Evolutionary conservation across 2,888 invertebrate genomes (phyloP).

Genomic region (Aradus depressus): DNA sequence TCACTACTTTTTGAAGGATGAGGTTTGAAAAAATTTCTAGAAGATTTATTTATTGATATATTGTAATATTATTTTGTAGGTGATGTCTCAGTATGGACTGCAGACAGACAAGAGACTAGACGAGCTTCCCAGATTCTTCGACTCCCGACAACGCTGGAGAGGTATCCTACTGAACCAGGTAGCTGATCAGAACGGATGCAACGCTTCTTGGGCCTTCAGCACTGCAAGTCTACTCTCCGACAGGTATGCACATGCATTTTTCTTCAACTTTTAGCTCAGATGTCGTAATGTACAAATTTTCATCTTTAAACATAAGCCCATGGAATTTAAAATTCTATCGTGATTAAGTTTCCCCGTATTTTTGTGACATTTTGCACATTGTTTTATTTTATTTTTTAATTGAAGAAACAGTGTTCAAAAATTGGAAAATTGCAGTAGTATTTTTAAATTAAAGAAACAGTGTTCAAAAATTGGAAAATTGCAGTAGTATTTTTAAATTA

Average conservation of each 20-base stretch:
- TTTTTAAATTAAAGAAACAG: no score
- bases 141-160: slow-evolving; percentile 65
- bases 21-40: slow-evolving; percentile 2
- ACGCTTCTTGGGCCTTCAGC: slow-evolving; percentile 87
- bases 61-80: slow-evolving; percentile 30
- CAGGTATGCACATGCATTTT: slow-evolving; percentile 15
- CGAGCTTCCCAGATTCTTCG: slow-evolving; percentile 58
- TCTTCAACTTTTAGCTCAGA: no score
- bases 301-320: no score
- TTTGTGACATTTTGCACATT: neutral
- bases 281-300: no score
- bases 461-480: no score
- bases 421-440: no score
- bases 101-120: slow-evolving; percentile 47
- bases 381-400: neutral
- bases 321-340: no score
- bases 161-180: slow-evolving; percentile 52
- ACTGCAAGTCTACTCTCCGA: slow-evolving; percentile 63
- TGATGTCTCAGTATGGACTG: slow-evolving; percentile 48
- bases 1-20: no score
- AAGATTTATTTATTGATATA: neutral
- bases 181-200: slow-evolving; percentile 53
- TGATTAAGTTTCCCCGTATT: neutral
- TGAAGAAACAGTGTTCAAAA: no score
- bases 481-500: no score